Evolutionary conservation across 1,140 invertebrate species (phyloP), one percentile per base, ranked within the genome.

Genomic region (Drosophila kohkoa): DNA sequence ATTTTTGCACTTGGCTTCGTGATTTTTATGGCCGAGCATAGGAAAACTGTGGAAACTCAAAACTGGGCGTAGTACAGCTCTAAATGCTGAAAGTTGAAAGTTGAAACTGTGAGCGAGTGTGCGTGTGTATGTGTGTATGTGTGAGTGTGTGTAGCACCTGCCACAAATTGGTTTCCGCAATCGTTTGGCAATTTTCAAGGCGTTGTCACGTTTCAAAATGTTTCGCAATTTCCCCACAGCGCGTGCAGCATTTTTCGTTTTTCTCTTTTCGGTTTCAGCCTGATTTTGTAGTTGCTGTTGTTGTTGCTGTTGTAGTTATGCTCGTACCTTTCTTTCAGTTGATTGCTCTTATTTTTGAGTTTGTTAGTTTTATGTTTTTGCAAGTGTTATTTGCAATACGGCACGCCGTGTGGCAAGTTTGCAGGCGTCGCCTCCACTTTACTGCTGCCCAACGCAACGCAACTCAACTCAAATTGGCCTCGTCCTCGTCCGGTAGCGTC

Each of bases 141-240:
- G 32, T 8, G 32, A 0, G 5, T 10, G 35, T 67, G 72, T 72
- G 77, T 51, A 54, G 70, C 79, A 86, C 75, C 82, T 86, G 82
- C 74, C 72, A 64, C 78, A 68, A 78, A 68, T 82, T 75, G 79
- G 74, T 72, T 55, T 48, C 46, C 49, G 46, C 51, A 66, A 51
- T 49, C 54, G 46, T 25, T 32, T 63, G 6, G 8, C 41, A 57
- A 63, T 35, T 46, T 75, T 48, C 20, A 63, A 62, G 80, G 54
- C 67, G 64, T 54, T 83, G 81, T 83, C 81, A 83, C 81, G 81
- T 83, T 80, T 75, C 73, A 45, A 81, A 77, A 85, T 80, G 63
- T 83, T 79, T 79, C 46, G 67, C 81, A 77, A 83, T 85, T 69
- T 83, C 45, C 35, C 35, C 63, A 11, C 52, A 45, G 63, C 38